Conservation (phyloP, 2,888 invertebrate species). For the Idaea straminata region DNA sequence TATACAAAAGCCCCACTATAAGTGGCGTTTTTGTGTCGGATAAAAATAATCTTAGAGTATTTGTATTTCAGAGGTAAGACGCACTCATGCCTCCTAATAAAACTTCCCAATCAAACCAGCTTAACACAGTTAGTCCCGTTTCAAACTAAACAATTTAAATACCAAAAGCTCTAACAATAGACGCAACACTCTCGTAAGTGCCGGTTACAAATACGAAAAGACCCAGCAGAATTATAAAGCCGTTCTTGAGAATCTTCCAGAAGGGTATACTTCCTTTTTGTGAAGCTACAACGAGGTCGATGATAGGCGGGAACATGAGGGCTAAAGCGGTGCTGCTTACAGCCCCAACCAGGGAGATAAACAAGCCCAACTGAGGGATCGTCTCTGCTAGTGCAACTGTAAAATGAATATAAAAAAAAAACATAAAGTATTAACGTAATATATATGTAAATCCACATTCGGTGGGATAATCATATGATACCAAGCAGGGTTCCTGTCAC, state of each 20-base stretch:
- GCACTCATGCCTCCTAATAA: no score
- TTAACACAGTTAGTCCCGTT: background rate
- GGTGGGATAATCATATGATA: no score
- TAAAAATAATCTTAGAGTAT: no score
- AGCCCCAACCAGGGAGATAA: constrained; percentile 95
- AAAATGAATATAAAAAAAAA: no score
- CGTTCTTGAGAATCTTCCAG: constrained; percentile 79
- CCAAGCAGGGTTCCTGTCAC: no score
- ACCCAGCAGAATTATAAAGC: constrained; percentile 83
- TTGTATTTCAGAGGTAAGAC: no score
- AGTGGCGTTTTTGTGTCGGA: no score
- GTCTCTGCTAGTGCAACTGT: constrained; percentile 92
- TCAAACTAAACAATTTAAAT: constrained; percentile 11
- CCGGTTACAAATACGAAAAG: constrained; percentile 86
- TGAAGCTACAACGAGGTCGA: constrained; percentile 87
- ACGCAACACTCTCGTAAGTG: constrained; percentile 85
- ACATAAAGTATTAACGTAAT: no score
- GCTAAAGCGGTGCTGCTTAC: constrained; percentile 93
- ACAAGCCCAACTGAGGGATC: constrained; percentile 91
- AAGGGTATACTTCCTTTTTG: constrained; percentile 75
- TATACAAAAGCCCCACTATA: no score
- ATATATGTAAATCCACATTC: no score
- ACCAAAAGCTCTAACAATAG: constrained; percentile 77
- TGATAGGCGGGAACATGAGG: constrained; percentile 92
- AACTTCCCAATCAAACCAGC: no score